Evolutionary conservation across 2,888 invertebrate species (phyloP), one percentile per base, ranked within the genome.

Genomic region (Mantis religiosa): DNA sequence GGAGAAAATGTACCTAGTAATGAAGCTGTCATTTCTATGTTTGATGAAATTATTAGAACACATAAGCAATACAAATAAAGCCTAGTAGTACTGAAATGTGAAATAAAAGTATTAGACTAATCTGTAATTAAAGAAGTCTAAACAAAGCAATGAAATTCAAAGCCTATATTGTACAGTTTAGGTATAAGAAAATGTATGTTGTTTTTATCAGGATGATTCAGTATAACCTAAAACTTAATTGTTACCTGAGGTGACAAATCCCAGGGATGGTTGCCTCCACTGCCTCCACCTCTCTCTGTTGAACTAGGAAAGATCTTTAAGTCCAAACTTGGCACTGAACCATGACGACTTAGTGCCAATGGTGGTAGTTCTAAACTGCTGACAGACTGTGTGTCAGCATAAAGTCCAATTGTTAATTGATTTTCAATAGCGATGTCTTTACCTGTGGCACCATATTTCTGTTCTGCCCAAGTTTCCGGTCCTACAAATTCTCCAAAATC

Each of bases 261-360:
- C 90, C 87, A 87, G 15, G 34, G 82, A 0, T 87, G 87, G 87
- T 82, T 87, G 4, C 82, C 87, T 28, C 34, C 82, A 82, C 15
- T 87, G 9, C 87, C 82, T 82, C n/a, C 89, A 82, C 83, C 82
- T 92, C 85, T 92, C 92, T 90, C 91, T 90, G 90, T 91, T 91
- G 89, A 92, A 88, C 92, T 91, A 91, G 93, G 91, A 90, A 93
- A 93, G 88, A 92, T 92, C 90, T 93, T 93, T 88, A 93, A 91
- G 92, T 93, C 93, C 89, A 93, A 92, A 90, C 93, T 93, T 88
- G 93, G 93, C 88, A 93, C 92, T 47, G 93, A 93, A 89, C 92
- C 92, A 89, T 93, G 93, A 90, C 93, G 91, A 89, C 90, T 90
- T 28, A 89, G 87, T 25, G 92, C 92, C 89, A 93, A 91, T 89